Base-by-base conservation (phyloP, 2,888 invertebrate genomes). In the Trichogramma dendrolimi region DNA sequence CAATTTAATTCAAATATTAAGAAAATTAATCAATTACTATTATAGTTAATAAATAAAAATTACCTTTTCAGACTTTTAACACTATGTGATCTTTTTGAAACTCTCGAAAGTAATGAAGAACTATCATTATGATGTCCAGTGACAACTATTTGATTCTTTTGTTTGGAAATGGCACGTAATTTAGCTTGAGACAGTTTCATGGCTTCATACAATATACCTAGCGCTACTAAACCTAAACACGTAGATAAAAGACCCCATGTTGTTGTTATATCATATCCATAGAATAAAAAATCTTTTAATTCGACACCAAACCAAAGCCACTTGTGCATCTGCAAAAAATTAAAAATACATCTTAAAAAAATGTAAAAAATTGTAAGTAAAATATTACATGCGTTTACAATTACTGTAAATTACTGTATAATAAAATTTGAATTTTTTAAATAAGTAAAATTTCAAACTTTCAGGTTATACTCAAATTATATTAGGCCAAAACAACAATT, bases 271-370 rank as follows among this genome's bases (percentile, higher is more conserved):
- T 81, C 80, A 54, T 86, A 83, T 38, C 87, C 87, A 53, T 84
- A 76, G 77, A 89, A 86, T 71, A 89, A 76, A 76, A 87, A 87
- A 67, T 85, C 81, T 11, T 85, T 83, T 60, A 88, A 78, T 73
- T 86, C 79, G 67, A 81, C 83, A 58, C 85, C 86, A 77, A 86
- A 87, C 86, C 86, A 88, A 81, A 87, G 87, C 77, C 81, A 83
- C 84, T 85, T 85, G 71, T 85, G 84, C 87, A 87, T 87, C 76
- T 77, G 66, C 43, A 68, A 67, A 67, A 63, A 43, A 43, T 40
- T 49, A 40, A 52, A n/a, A 10, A 4, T 27, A 50, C 38, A 14
- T 40, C n/a, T 14, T 8, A 51, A 39, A 14, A 50, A 39, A 50
- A 14, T 50, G 11, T 11, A 11, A 50, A 11, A 11, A n/a, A 5